Conservation (phyloP, 2,797 vertebrate genomes). For the Lateolabrax maculatus region DNA sequence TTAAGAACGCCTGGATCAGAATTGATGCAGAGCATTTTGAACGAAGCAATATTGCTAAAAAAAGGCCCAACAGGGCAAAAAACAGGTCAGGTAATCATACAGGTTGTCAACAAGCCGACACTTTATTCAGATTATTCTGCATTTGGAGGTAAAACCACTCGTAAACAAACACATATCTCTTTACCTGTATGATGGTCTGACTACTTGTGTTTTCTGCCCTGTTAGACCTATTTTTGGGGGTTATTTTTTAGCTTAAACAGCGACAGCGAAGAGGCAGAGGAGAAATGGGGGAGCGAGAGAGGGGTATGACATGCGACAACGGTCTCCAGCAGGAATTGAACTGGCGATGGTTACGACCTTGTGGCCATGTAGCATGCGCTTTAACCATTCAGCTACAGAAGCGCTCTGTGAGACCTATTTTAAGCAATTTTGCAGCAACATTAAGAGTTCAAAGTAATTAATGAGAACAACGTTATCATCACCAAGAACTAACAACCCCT, state of each 20-base stretch:
- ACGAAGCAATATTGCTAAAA: neutral
- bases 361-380: too few relatives aligned
- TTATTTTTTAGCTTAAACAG: too few relatives aligned
- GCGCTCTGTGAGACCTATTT: too few relatives aligned
- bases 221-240: neutral
- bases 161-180: rapidly evolving
- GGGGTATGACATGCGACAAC: too few relatives aligned
- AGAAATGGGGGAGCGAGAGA: too few relatives aligned
- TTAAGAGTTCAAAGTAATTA: neutral
- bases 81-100: neutral
- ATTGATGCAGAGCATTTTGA: neutral
- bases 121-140: neutral
- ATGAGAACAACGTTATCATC: neutral
- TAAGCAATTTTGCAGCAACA: neutral
- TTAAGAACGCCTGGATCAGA: neutral
- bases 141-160: neutral
- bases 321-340: too few relatives aligned
- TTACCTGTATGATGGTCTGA: neutral
- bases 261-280: too few relatives aligned
- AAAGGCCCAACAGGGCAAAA: neutral
- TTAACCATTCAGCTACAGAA: too few relatives aligned
- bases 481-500: neutral
- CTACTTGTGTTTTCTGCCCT: neutral
- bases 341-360: too few relatives aligned
- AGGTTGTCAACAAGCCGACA: neutral